Evolutionary conservation across 2,113 vertebrate genomes (phyloP), one percentile per base, ranked within the genome.

Genomic region (Microcebus tavaratra): DNA sequence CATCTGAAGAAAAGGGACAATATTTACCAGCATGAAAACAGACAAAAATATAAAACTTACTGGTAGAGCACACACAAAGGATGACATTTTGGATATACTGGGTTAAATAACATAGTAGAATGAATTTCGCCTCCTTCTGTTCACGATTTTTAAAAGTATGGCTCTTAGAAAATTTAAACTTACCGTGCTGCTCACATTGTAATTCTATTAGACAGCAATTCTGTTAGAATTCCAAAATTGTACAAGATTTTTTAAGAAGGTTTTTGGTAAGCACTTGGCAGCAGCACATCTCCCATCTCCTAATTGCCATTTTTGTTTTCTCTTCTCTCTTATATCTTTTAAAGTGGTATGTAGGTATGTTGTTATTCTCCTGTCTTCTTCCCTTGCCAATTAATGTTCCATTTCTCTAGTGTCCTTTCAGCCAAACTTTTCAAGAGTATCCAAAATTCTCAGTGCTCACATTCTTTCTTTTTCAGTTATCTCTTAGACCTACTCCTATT

Each of bases 251-350:
- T 75, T 75, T 48, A 48, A 75, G 79, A 48, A 75, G 79, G 39
- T 20, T 14, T 0, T 2, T 2, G 13, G 2, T 7, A 18, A 42
- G 48, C 6, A 0, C 8, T 5, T 27, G 17, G 17, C 3, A 21
- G 7, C 6, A 53, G 61, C 57, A 29, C 1, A 6, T 14, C 6
- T 67, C 1, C n/a, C 11, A 2, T 29, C 31, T 73, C 4, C 34
- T 20, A 25, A 31, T 8, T 0, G 2, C 3, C 42, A 55, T 3
- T 45, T 45, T 34, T 20, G 5, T 50, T 31, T 15, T 3, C 7
- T 3, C 20, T 14, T 31, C 8, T 31, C 45, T 45, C 11, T 4
- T 5, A 6, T 3, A 20, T 65, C 23, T 20, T 67, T 67, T 65
- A 67, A 27, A 3, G 5, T 14, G 21, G 6, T 9, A 13, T 3